These are phyloP conservation scores for Gymnopithys bicolor DNA, from an alignment of 2,797 vertebrate genomes.

Conservation along the genomic window DNA sequence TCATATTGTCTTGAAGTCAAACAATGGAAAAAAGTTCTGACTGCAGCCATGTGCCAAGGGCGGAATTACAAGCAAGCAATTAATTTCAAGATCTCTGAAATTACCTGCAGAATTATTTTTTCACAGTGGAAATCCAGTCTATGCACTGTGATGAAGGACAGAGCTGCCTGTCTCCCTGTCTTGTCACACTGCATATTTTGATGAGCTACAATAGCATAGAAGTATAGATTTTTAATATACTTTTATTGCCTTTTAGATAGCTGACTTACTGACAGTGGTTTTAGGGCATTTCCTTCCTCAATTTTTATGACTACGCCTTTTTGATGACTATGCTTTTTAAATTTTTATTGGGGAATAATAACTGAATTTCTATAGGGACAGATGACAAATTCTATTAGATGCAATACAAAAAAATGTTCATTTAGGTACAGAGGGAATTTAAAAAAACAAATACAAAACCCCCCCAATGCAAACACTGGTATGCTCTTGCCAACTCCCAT, in stretches of 20 bases:
- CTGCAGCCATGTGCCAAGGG: neutral
- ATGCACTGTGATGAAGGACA: neutral
- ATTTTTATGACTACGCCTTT: neutral
- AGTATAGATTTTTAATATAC: constrained; percentile 40
- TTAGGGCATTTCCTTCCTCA: constrained; percentile 6
- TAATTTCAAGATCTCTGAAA: neutral
- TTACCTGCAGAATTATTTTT: neutral
- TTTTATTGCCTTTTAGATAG: constrained; percentile 42
- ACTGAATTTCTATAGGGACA: neutral
- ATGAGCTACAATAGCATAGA: neutral
- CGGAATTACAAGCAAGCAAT: neutral
- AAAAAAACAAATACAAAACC: neutral
- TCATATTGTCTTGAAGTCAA: neutral
- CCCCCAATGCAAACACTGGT: neutral
- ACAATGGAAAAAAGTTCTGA: neutral
- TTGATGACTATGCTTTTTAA: neutral
- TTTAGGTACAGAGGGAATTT: neutral
- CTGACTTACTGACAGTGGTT: neutral
- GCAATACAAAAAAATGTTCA: neutral
- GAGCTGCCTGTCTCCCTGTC: neutral
- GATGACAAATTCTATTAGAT: neutral
- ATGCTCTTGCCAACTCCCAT: neutral
- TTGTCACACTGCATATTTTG: constrained; percentile 6
- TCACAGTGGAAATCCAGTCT: neutral
- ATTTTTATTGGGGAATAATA: constrained; percentile 9